phyloP scores from a whole-genome alignment of 2,113 vertebrate species.

The Xiphophorus maculatus region DNA sequence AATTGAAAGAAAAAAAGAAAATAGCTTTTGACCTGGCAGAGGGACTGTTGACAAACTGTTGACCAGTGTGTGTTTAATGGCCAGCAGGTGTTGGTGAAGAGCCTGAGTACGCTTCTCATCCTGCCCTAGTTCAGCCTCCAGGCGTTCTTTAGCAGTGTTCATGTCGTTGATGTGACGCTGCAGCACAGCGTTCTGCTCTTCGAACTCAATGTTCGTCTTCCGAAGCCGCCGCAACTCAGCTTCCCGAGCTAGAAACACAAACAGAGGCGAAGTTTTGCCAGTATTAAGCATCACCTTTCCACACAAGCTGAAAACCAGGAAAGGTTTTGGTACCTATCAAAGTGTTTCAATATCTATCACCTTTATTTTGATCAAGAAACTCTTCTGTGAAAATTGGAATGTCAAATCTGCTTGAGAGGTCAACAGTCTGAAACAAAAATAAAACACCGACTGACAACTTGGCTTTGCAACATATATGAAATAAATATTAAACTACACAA shows the following conservation, averaged over 20 bases:
- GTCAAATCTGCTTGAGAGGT: conserved; percentile 86
- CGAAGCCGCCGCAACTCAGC: conserved; percentile 92
- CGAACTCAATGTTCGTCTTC: conserved; percentile 95
- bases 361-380: conserved; percentile 98
- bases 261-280: not conserved
- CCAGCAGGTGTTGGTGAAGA: conserved; percentile 90
- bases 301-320: too few species aligned
- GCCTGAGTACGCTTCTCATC: conserved; percentile 92
- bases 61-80: conserved; percentile 90
- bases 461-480: not conserved
- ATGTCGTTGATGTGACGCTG: conserved; percentile 96
- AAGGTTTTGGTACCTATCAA: not conserved
- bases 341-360: conserved; percentile 66
- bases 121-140: conserved; percentile 93
- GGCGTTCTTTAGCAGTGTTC: conserved; percentile 93
- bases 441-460: not conserved
- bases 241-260: conserved; percentile 84
- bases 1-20: not conserved
- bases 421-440: conserved; percentile 78
- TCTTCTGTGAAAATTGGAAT: conserved; percentile 98
- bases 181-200: conserved; percentile 95
- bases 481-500: not conserved
- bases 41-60: conserved; percentile 90
- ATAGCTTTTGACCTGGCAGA: conserved; percentile 84
- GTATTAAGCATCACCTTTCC: not conserved